Evolutionary conservation across 2,797 vertebrate genomes (phyloP).

Genomic region (Hybognathus amarus): DNA sequence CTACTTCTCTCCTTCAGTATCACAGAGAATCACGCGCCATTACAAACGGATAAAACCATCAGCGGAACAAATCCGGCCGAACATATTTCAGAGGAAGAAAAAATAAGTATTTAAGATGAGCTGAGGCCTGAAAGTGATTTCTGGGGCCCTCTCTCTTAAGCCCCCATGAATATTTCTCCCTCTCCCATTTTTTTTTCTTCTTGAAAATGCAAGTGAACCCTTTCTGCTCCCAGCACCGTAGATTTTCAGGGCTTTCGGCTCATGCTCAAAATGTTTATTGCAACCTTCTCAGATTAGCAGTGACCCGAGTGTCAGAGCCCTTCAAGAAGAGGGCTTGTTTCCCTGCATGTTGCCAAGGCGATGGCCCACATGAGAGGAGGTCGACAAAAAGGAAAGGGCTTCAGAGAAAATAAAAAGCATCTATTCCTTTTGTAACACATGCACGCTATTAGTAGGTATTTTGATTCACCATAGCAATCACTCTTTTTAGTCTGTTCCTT

Average conservation of each 20-base stretch:
- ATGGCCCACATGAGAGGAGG: conserved; percentile 73
- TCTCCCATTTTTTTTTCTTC: conserved; percentile 54
- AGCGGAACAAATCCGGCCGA: conserved; percentile 32
- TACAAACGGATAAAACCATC: conserved; percentile 54
- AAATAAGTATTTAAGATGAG: conserved; percentile 43
- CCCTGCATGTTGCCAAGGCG: conserved; percentile 77
- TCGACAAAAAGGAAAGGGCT: conserved; percentile 59
- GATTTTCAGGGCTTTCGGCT: conserved; percentile 76
- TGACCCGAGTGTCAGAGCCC: conserved; percentile 76
- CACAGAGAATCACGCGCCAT: conserved; percentile 41
- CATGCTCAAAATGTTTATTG: conserved; percentile 74
- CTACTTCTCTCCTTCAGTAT: conserved; percentile 43
- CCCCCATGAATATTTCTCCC: conserved; percentile 64
- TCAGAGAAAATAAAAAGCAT: conserved; percentile 49
- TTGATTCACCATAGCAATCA: background rate
- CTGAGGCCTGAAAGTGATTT: conserved; percentile 45
- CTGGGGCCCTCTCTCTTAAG: conserved; percentile 60
- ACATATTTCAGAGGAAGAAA: conserved; percentile 33
- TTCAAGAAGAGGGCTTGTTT: conserved; percentile 74
- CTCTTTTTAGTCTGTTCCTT: background rate
- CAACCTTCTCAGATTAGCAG: conserved; percentile 73
- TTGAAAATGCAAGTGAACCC: conserved; percentile 57
- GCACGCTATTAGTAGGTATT: background rate
- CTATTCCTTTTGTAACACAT: conserved; percentile 45
- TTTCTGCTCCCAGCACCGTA: conserved; percentile 63